phyloP scores from a whole-genome alignment of 1,140 invertebrate species.

The Alviniconcha marisindica region DNA sequence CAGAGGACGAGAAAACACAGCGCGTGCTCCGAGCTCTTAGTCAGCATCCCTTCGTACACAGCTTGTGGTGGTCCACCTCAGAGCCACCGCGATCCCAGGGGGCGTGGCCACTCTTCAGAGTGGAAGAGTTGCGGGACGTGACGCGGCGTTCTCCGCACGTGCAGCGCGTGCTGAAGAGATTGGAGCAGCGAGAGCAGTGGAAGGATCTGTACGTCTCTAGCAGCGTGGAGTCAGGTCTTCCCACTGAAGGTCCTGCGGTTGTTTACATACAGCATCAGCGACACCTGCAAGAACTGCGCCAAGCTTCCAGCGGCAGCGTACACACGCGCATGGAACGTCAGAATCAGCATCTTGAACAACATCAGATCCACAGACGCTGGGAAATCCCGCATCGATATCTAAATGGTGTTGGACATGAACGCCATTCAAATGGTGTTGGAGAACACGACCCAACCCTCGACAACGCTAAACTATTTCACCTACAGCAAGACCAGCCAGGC shows the following conservation, averaged over 20 bases:
- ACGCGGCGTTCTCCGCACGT: background rate
- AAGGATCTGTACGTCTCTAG: background rate
- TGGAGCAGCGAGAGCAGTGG: constrained; percentile 28
- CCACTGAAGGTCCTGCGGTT: constrained; percentile 26
- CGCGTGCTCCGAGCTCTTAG: background rate
- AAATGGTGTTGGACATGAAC: too few relatives aligned
- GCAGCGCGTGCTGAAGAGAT: constrained; percentile 24
- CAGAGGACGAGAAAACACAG: background rate
- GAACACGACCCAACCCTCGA: too few relatives aligned
- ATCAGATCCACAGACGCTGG: too few relatives aligned
- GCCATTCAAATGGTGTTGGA: too few relatives aligned
- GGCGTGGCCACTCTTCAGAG: background rate
- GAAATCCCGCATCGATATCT: too few relatives aligned
- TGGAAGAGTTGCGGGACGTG: constrained; percentile 6
- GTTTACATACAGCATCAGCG: constrained; percentile 13
- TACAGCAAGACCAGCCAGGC: too few relatives aligned
- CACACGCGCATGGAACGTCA: too few relatives aligned
- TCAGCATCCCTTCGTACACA: background rate
- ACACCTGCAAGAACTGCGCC: background rate
- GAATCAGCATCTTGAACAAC: too few relatives aligned
- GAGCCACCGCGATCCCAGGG: constrained; percentile 10
- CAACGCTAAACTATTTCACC: too few relatives aligned
- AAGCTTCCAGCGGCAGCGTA: too few relatives aligned
- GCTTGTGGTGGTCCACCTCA: constrained; percentile 12
- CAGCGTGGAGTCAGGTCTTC: constrained; percentile 21